Evolutionary conservation across 2,888 invertebrate species (phyloP).

Genomic region (Lasioglossum villosulum): DNA sequence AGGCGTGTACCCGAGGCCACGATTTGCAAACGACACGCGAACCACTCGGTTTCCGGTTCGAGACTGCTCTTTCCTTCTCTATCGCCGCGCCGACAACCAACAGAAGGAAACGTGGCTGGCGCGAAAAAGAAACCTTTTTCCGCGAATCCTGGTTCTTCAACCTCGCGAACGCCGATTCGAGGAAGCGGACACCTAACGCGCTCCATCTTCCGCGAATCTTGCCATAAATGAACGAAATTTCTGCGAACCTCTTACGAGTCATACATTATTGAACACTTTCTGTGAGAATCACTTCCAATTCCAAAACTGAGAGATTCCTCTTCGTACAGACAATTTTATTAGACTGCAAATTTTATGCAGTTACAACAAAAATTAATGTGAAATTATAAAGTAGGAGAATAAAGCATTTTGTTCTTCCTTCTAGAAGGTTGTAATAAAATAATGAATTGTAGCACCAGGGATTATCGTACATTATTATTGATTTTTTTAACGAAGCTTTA

Average conservation of each 20-base stretch:
- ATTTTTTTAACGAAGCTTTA: too few relatives aligned
- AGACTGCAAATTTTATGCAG: too few relatives aligned
- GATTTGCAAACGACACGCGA: constrained; percentile 74
- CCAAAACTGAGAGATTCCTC: neutral
- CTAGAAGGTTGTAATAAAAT: too few relatives aligned
- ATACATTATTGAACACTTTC: neutral
- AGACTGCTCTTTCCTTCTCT: constrained; percentile 14
- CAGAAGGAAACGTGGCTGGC: neutral
- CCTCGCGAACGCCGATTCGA: neutral
- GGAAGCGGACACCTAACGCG: neutral
- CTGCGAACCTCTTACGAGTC: neutral
- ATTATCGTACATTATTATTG: too few relatives aligned
- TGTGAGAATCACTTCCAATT: neutral
- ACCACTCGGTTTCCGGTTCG: constrained; percentile 59
- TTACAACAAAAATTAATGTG: too few relatives aligned
- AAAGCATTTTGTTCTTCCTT: too few relatives aligned
- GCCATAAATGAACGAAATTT: neutral
- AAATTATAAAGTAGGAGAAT: too few relatives aligned
- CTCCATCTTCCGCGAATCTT: neutral
- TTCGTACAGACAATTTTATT: too few relatives aligned
- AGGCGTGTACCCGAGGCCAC: constrained; percentile 51
- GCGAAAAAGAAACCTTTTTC: constrained; percentile 6
- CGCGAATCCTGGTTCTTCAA: constrained; percentile 9
- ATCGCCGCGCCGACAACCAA: neutral
- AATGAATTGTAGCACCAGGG: too few relatives aligned